Percentiles rank a stretch among this genome's conserved stretches.
These are phyloP conservation scores for Aplidium turbinatum DNA, from an alignment of 23 tunicate genomes.

Conservation along the genomic window DNA sequence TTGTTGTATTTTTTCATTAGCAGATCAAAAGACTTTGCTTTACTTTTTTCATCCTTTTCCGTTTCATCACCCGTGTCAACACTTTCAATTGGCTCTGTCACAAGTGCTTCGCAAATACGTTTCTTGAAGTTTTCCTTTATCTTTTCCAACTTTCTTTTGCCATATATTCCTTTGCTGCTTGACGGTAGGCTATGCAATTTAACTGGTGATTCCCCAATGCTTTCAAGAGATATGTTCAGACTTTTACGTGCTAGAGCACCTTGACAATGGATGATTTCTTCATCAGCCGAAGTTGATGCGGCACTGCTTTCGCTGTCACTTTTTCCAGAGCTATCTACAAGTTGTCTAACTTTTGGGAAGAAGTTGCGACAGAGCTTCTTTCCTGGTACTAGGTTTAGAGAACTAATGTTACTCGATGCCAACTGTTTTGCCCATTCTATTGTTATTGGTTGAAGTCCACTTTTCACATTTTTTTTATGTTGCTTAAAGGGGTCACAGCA, in stretches of 20 bases:
- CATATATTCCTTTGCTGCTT: not conserved
- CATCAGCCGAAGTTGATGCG: not conserved
- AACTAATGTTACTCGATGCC: too few relatives aligned
- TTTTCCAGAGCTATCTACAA: not conserved
- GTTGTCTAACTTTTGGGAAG: not conserved
- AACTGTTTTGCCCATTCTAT: conserved; percentile 7
- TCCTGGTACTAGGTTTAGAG: too few relatives aligned
- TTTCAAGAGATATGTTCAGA: not conserved
- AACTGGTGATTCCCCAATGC: not conserved
- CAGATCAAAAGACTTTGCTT: too few relatives aligned
- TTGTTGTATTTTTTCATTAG: too few relatives aligned
- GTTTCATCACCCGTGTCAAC: not conserved
- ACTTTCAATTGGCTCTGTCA: not conserved
- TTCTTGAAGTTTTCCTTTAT: not conserved
- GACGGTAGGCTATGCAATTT: conserved; percentile 13
- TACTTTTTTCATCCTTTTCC: not conserved
- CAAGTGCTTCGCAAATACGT: not conserved
- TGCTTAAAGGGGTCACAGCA: not conserved
- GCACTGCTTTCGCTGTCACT: not conserved
- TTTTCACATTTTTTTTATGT: not conserved
- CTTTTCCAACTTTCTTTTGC: conserved; percentile 2
- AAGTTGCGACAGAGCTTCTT: not conserved
- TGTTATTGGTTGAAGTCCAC: not conserved
- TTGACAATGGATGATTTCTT: too few relatives aligned
- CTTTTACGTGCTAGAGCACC: not conserved